Evolutionary conservation across 2,888 invertebrate genomes (phyloP).

Genomic region (Entomobrya proxima): DNA sequence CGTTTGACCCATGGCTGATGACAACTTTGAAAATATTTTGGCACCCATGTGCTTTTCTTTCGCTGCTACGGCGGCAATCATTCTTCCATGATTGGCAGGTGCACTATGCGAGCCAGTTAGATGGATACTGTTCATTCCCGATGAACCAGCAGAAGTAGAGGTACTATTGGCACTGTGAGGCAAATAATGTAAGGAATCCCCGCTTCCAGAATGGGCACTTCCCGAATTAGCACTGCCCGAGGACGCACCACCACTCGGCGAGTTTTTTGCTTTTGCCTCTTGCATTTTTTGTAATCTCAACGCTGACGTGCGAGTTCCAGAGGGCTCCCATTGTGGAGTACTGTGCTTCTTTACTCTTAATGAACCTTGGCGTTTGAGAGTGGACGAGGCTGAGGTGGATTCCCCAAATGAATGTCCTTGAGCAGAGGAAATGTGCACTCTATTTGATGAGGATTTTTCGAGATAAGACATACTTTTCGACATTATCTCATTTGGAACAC

Average conservation of each 20-base stretch:
- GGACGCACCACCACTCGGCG: constrained; percentile 50
- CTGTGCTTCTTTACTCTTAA: constrained; percentile 65
- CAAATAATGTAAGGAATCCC: constrained; percentile 73
- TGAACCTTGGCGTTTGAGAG: constrained; percentile 73
- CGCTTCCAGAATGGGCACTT: constrained; percentile 73
- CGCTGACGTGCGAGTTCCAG: constrained; percentile 73
- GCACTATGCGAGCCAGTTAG: constrained; percentile 52
- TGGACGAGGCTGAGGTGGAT: constrained; percentile 50
- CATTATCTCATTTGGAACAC: constrained; percentile 71
- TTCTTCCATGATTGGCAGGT: constrained; percentile 41
- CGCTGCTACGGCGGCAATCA: constrained; percentile 48
- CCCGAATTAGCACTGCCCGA: constrained; percentile 61
- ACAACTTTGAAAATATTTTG: constrained; percentile 74
- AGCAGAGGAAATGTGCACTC: constrained; percentile 65
- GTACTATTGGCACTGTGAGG: constrained; percentile 58
- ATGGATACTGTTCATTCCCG: constrained; percentile 58
- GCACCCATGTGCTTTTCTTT: constrained; percentile 68
- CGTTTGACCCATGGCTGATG: constrained; percentile 74
- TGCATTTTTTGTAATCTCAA: constrained; percentile 74
- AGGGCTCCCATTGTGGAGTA: constrained; percentile 71
- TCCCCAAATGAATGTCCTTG: constrained; percentile 59
- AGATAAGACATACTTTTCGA: constrained; percentile 75
- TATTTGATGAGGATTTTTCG: constrained; percentile 70
- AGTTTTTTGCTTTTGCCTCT: constrained; percentile 71
- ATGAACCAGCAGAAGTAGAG: constrained; percentile 42